phyloP scores from a whole-genome alignment of 1,140 invertebrate genomes.

The Pseudomyrmex gracilis region DNA sequence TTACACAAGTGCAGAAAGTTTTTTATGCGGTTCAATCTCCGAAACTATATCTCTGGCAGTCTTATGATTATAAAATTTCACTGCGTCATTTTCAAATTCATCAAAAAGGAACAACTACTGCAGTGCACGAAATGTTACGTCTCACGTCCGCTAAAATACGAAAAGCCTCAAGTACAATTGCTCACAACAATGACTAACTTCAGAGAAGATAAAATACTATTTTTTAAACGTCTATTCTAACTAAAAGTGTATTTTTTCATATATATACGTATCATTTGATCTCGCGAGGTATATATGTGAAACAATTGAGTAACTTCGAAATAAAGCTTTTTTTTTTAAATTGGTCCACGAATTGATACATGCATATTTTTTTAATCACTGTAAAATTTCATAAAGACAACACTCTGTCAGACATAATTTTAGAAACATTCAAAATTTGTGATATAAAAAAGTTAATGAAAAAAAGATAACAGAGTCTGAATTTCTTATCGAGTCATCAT shows the following conservation, averaged over 20 bases:
- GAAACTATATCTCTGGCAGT: not conserved
- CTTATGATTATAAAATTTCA: constrained; percentile 51
- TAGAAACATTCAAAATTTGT: not conserved
- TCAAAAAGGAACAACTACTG: not conserved
- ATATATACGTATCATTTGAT: not conserved
- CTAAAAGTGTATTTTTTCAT: not conserved
- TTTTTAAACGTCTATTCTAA: not conserved
- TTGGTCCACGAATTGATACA: constrained; percentile 2
- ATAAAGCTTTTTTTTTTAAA: not conserved
- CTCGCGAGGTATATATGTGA: not conserved
- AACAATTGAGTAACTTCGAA: constrained; percentile 7
- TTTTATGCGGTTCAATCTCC: constrained; percentile 23
- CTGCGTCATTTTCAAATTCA: not conserved
- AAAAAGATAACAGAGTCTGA: not conserved
- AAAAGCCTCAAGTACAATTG: not conserved
- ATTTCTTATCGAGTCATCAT: constrained; percentile 5
- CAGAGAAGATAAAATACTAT: not conserved
- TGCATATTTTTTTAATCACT: not conserved
- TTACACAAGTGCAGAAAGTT: not conserved
- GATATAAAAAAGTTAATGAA: not conserved
- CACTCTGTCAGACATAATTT: not conserved
- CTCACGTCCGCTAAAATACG: not conserved
- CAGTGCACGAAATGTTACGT: not conserved
- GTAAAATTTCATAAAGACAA: not conserved
- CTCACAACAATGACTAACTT: not conserved